These are phyloP conservation scores for Cariama cristata DNA, from an alignment of 2,113 vertebrate genomes.

Conservation along the genomic window DNA sequence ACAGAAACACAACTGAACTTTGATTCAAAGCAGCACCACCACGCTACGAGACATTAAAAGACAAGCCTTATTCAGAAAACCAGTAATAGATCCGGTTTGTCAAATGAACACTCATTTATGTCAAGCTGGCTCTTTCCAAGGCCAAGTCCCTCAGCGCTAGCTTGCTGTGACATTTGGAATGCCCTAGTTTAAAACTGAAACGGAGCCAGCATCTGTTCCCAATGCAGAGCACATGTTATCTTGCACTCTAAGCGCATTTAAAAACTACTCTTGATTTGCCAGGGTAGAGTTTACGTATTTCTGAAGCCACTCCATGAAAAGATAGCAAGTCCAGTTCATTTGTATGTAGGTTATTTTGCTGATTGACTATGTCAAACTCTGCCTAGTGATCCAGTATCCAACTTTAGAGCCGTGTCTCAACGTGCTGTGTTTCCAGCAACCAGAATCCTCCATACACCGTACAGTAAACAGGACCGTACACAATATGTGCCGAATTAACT, in stretches of 20 bases:
- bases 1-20: neutral
- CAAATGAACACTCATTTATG: conserved; percentile 33
- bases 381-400: neutral
- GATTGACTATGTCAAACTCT: neutral
- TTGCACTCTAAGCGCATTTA: neutral
- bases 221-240: conserved; percentile 29
- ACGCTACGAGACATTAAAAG: neutral
- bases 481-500: neutral
- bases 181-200: conserved; percentile 65
- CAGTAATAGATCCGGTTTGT: conserved; percentile 27
- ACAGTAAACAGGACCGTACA: neutral
- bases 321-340: neutral
- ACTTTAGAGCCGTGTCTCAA: neutral
- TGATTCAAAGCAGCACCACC: neutral
- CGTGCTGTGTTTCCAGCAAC: neutral
- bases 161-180: conserved; percentile 66
- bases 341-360: neutral
- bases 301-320: neutral
- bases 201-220: conserved; percentile 44
- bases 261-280: neutral
- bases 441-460: neutral
- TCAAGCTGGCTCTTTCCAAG: conserved; percentile 12
- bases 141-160: conserved; percentile 27
- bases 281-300: neutral
- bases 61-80: neutral